A percentile compares a stretch with the other conserved stretches of the same genome.
Evolutionary conservation across 2,113 vertebrate genomes (phyloP).

Genomic region (Actinemys pallida): DNA sequence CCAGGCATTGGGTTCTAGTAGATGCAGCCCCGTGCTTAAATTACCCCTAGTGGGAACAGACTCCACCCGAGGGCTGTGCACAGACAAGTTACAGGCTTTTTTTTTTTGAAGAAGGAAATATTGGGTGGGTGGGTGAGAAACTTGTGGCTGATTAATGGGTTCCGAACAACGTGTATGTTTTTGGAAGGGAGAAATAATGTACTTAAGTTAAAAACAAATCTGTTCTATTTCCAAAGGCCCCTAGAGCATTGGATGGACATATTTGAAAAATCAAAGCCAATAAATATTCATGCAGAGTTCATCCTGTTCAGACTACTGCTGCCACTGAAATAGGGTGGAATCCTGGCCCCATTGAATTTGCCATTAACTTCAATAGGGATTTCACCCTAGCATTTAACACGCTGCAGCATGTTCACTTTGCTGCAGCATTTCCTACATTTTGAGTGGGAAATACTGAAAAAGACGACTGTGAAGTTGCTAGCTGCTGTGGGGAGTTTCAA

Average conservation of each 20-base stretch:
- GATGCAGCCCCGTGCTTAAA: background rate
- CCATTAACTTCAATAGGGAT: background rate
- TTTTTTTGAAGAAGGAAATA: background rate
- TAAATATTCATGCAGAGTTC: fast-evolving
- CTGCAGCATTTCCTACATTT: fast-evolving
- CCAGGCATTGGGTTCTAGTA: background rate
- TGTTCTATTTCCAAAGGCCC: background rate
- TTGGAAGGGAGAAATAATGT: background rate
- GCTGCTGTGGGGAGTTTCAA: fast-evolving
- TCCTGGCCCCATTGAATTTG: background rate
- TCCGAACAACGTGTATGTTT: background rate
- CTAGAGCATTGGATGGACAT: background rate
- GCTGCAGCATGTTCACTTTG: background rate
- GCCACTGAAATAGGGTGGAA: background rate
- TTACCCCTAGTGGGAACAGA: background rate
- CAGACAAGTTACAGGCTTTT: background rate
- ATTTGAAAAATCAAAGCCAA: background rate
- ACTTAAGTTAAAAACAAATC: background rate
- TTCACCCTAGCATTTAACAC: background rate
- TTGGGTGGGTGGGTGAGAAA: background rate
- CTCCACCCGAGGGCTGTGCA: background rate
- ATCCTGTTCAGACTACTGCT: background rate
- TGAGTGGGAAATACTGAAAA: background rate
- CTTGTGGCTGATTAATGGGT: background rate
- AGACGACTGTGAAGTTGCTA: fast-evolving